These are phyloP conservation scores for Rhea pennata DNA, from an alignment of 2,113 vertebrate species.

Conservation along the genomic window DNA sequence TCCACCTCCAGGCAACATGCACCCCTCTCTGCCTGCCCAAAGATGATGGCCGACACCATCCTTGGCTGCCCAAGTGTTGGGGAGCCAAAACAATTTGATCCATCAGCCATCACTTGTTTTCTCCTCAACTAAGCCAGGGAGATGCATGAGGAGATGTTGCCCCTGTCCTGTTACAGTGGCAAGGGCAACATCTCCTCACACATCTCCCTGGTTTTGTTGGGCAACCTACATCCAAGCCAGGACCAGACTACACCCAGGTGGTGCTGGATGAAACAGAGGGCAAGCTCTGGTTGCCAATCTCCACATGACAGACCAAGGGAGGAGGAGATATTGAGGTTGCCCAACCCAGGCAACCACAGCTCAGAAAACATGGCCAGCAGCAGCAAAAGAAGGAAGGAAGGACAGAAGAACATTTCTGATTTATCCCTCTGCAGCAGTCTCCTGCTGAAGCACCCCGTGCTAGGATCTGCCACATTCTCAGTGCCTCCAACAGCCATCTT, in stretches of 20 bases:
- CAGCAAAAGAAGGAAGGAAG: not conserved
- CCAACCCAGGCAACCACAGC: not conserved
- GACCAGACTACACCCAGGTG: not conserved
- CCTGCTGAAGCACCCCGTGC: not conserved
- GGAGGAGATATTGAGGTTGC: rapidly evolving
- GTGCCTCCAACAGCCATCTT: not conserved
- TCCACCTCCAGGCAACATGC: not conserved
- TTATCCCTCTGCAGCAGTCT: not conserved
- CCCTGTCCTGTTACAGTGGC: no score
- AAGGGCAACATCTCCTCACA: not conserved
- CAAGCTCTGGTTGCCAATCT: not conserved
- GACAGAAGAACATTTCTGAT: not conserved
- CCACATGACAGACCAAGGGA: not conserved
- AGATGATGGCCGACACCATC: not conserved
- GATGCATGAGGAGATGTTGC: no score
- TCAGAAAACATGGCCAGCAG: not conserved
- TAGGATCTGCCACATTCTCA: no score
- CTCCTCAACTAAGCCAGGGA: no score
- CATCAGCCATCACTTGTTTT: not conserved
- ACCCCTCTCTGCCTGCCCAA: not conserved
- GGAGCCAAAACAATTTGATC: not conserved
- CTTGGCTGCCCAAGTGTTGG: not conserved
- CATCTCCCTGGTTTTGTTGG: not conserved
- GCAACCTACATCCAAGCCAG: not conserved
- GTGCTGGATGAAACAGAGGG: rapidly evolving